Conservation (phyloP, 2,888 invertebrate genomes). For the Salticus scenicus region DNA sequence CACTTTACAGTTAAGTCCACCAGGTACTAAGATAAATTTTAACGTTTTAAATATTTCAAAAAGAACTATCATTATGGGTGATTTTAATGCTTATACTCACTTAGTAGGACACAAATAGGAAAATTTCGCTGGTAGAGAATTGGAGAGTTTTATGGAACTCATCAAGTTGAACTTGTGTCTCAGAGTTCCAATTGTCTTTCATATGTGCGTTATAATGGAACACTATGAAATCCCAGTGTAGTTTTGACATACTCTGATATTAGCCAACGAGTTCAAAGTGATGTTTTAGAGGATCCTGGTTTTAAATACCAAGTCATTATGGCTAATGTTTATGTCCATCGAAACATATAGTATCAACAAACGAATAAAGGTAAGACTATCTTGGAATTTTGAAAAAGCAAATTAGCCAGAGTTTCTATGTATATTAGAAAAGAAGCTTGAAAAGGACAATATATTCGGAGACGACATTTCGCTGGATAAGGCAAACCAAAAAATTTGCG, state of each 20-base stretch:
- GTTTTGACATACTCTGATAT: neutral
- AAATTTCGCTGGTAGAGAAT: too few relatives aligned
- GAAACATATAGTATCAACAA: neutral
- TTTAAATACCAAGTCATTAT: neutral
- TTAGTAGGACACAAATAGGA: too few relatives aligned
- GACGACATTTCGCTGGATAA: neutral
- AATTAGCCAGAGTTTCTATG: neutral
- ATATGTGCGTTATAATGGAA: neutral
- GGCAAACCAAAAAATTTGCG: neutral
- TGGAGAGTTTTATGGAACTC: too few relatives aligned
- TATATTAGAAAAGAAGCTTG: neutral
- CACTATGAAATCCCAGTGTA: neutral
- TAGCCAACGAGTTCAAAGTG: neutral
- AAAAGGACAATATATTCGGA: neutral
- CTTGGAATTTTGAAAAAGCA: constrained; percentile 11
- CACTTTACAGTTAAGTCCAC: neutral
- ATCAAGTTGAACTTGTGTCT: too few relatives aligned
- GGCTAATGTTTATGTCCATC: neutral
- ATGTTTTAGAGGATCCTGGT: constrained; percentile 1
- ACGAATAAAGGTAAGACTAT: neutral
- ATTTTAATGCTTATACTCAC: too few relatives aligned
- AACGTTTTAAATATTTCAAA: constrained; percentile 2
- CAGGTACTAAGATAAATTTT: constrained; percentile 12
- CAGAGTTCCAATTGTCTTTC: too few relatives aligned
- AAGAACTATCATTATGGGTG: constrained; percentile 4